Evolutionary conservation across 2,888 invertebrate genomes (phyloP), one percentile per base, ranked within the genome.

Genomic region (Hydropsyche betteni): DNA sequence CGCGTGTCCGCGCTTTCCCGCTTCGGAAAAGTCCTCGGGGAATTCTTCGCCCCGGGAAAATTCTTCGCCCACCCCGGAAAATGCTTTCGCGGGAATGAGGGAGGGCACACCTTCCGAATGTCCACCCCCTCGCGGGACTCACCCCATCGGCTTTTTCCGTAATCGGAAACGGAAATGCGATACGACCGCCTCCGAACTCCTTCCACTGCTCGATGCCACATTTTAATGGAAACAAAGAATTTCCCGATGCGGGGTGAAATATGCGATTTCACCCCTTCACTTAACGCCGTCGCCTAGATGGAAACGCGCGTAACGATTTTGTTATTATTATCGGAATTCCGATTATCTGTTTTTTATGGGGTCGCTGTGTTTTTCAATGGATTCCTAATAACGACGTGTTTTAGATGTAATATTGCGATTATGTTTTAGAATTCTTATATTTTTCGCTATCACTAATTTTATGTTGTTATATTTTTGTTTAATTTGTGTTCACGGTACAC

Each of bases 201-300:
- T 52, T 24, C 51, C 44, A 34, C 52, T 52, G 53, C 52, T 34
- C 70, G 34, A 33, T 33, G 70, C 51, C 52, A 34, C 53, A 53
- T 52, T 70, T 50, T 70, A 70, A 70, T 70, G 70, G 70, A 70
- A 70, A 70, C 70, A 53, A 70, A 70, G 70, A 70, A 70, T 70
- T 70, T 70, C 53, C 70, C 52, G 24, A 44, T 34, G 70, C 53
- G 53, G 24, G 10, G n/a, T 16, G 53, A 51, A 53, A 51, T 53
- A 53, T 70, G 52, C 33, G 34, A 53, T 53, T 70, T 70, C 24
- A 24, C 33, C 36, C 50, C 44, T 69, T 69, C 16, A 69, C 69
- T 44, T 44, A 44, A 44, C 44, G 44, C 44, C 44, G 44, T 10
- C 44, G 44, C 44, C 4, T 44, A 6, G 44, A 10, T 10, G 44